phyloP scores from a whole-genome alignment of 2,113 vertebrate genomes.

The Fulica atra region DNA sequence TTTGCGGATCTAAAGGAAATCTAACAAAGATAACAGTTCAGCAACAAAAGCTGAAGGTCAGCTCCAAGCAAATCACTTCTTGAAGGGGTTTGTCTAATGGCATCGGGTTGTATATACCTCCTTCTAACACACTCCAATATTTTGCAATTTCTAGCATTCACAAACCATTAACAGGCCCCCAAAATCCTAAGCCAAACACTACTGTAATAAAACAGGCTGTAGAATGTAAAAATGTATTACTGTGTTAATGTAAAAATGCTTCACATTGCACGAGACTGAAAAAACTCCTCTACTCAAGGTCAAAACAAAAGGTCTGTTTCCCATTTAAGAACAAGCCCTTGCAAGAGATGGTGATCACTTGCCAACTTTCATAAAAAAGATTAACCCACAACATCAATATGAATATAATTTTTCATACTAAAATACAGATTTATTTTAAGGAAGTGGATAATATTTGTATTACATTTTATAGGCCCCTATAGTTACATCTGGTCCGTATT shows the following conservation, averaged over 20 bases:
- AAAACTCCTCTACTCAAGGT: constrained; percentile 48
- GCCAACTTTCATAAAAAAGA: constrained; percentile 67
- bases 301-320: constrained; percentile 62
- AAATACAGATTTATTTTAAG: constrained; percentile 75
- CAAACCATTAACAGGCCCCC: constrained; percentile 48
- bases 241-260: constrained; percentile 30
- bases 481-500: constrained; percentile 78
- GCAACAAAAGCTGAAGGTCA: not conserved
- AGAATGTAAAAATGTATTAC: constrained; percentile 35
- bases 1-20: constrained; percentile 2
- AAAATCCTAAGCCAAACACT: constrained; percentile 51
- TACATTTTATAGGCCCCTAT: constrained; percentile 72
- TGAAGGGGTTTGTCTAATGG: not conserved
- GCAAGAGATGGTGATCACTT: constrained; percentile 42
- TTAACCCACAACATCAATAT: constrained; percentile 68
- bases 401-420: constrained; percentile 76
- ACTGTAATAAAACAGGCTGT: constrained; percentile 51
- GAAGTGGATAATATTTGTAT: constrained; percentile 76
- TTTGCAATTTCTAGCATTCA: not conserved
- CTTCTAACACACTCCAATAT: not conserved
- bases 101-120: not conserved
- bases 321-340: constrained; percentile 55
- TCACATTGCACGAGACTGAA: constrained; percentile 5
- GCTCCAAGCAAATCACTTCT: not conserved
- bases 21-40: not conserved